Evolutionary conservation across 2,888 invertebrate species (phyloP).

Genomic region (Drosophila aldrichi): DNA sequence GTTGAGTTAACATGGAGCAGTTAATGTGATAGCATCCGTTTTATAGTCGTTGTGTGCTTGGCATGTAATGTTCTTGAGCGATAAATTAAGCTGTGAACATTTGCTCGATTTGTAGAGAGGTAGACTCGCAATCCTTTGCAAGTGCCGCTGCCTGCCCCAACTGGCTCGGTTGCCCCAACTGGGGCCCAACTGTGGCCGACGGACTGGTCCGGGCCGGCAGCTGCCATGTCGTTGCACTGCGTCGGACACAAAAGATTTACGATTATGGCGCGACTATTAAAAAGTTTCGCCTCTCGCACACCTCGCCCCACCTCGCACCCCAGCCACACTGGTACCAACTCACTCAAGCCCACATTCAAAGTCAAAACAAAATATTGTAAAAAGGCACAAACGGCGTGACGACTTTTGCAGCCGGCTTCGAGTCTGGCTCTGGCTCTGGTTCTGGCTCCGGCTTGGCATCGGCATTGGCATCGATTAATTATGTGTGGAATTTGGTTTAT

Average conservation of each 20-base stretch:
- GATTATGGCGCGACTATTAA: constrained; percentile 84
- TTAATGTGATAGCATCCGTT: constrained; percentile 40
- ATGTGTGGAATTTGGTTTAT: constrained; percentile 84
- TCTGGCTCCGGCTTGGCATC: constrained; percentile 31
- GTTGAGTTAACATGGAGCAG: constrained; percentile 20
- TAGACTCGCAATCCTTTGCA: constrained; percentile 50
- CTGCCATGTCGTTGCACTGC: constrained; percentile 78
- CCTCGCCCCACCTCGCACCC: constrained; percentile 57
- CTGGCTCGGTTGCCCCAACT: not conserved
- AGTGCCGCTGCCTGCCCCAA: constrained; percentile 50
- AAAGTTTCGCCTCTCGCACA: constrained; percentile 81
- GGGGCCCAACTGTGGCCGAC: constrained; percentile 17
- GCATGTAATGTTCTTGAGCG: constrained; percentile 63
- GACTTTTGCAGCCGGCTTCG: constrained; percentile 46
- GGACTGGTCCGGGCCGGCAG: constrained; percentile 36
- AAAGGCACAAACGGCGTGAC: constrained; percentile 48
- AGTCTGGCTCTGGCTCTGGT: constrained; percentile 6
- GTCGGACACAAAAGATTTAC: constrained; percentile 83
- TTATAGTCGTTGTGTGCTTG: constrained; percentile 33
- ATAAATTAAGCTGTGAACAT: constrained; percentile 81
- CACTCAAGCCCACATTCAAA: constrained; percentile 75
- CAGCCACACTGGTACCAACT: constrained; percentile 36
- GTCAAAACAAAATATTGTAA: constrained; percentile 77
- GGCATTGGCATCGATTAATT: constrained; percentile 81
- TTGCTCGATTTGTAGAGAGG: constrained; percentile 67